Base-by-base conservation (phyloP, 2,797 vertebrate species). In the Crypturellus tataupa region DNA sequence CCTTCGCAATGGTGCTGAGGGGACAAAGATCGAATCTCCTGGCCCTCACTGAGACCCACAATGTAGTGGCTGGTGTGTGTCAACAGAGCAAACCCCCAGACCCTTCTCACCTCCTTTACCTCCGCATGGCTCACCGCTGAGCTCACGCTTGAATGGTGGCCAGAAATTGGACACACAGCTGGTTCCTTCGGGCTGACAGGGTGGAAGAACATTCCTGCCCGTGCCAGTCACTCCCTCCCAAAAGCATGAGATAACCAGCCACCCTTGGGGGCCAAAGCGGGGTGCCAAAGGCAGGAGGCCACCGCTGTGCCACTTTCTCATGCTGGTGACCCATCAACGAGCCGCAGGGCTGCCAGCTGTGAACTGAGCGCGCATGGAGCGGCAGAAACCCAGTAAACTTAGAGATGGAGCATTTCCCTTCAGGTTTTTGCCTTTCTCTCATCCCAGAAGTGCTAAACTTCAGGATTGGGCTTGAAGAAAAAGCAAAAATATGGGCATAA, bases 81-180 rank as follows among this genome's bases (percentile, higher is more conserved):
- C 85, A 83, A 77, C 37, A 65, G 6, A 23, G 70, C 0, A 0
- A 87, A 92, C 27, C 87, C 19, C 76, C 85, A 63, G 89, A 91
- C 72, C 53, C 75, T 93, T 73, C 90, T 96, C 94, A 97, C 94
- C 96, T 97, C 96, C 93, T 93, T 94, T 97, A 97, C 97, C 97
- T 97, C 95, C 90, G 90, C 95, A 92, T 97, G 79, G 91, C 96
- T 95, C 56, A 10, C 87, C n/a, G 4, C 73, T 97, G 95, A 98
- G 97, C 96, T 98, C 97, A 97, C 87, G 6, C n/a, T 97, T 97
- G 97, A 97, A 94, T 56, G 27, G 12, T 16, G 31, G 93, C 97
- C 97, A 97, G 92, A 95, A 95, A 98, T 98, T 98, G 96, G 97
- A 98, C 97, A 97, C 97, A 97, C 97, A 97, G 97, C 97, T 97